Evolutionary conservation across 1,140 invertebrate genomes (phyloP), one percentile per base, ranked within the genome.

Genomic region (Heliconius hermathena): DNA sequence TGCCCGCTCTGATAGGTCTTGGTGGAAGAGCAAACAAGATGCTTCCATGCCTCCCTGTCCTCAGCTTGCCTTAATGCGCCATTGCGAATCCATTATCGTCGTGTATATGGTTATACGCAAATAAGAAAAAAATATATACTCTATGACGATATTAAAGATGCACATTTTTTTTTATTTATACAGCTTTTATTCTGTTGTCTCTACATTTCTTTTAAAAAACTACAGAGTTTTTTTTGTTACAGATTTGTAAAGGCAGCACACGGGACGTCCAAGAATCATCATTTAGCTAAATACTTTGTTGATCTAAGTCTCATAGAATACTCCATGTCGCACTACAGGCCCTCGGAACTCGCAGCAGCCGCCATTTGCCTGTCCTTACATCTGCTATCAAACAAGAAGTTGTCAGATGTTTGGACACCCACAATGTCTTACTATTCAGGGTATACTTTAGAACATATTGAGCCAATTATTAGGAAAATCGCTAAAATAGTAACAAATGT

Each of bases 281-380:
- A 96, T 72, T 94, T 99, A 90, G 98, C 98, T 9, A 99, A 99
- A 95, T 99, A 99, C 90, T 96, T 99, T 74, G 96, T 99, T 84
- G 99, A 99, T 92, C 92, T 99, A 41, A 96, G 97, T 79, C 93
- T 99, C 60, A 91, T 98, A 18, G 97, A 99, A 70, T 99, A 99
- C 89, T 95, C 97, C 49, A 96, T 99, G 94, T 96, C 96, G 38
- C 97, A 98, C 88, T 96, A 97, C 87, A 94, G 95, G 75, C 98
- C 99, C 6, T 99, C 98, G 18, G 95, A 96, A 84, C 86, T 96
- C 73, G 95, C 95, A 0, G 95, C 95, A 6, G 92, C 95, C 0
- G 95, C 95, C 0, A 88, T 96, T 8, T 96, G 95, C 74, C 85
- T 96, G 0, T 95, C 95, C 3, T 86, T 96, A 11, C 88, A 95